phyloP scores from a whole-genome alignment of 2,888 invertebrate species.

The Drosophila leonis region DNA sequence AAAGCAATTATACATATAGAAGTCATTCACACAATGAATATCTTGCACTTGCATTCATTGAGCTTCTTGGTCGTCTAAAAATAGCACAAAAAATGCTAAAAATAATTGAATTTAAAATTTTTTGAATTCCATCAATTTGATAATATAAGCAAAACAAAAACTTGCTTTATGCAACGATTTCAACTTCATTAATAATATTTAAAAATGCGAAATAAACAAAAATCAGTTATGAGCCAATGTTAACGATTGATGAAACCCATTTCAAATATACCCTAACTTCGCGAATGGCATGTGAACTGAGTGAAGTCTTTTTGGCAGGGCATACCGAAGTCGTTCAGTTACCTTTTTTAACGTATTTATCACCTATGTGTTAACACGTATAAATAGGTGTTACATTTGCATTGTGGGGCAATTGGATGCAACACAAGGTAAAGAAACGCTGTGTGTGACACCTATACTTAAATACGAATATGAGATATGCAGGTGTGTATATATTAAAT shows the following conservation, averaged over 20 bases:
- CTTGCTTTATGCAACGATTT: slow-evolving; percentile 28
- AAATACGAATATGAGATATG: neutral
- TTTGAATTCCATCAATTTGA: slow-evolving; percentile 1
- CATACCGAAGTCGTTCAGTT: neutral
- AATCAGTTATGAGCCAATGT: slow-evolving; percentile 10
- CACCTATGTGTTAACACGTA: slow-evolving; percentile 17
- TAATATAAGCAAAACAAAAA: neutral
- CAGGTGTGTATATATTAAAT: slow-evolving; percentile 3
- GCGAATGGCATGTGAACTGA: neutral
- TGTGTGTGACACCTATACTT: slow-evolving; percentile 6
- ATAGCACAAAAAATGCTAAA: slow-evolving; percentile 45
- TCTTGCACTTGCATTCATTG: slow-evolving; percentile 55
- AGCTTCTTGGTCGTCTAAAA: slow-evolving; percentile 42
- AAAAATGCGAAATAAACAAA: slow-evolving; percentile 23
- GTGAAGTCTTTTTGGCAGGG: neutral
- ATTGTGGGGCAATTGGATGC: slow-evolving; percentile 43
- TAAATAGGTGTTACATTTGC: slow-evolving; percentile 36
- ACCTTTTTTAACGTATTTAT: neutral
- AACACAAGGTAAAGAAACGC: slow-evolving; percentile 25
- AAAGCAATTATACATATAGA: neutral
- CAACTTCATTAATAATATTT: slow-evolving; percentile 33
- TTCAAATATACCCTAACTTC: neutral
- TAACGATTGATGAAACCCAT: slow-evolving; percentile 5
- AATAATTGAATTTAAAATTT: slow-evolving; percentile 33
- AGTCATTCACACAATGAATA: slow-evolving; percentile 13